phyloP scores from a whole-genome alignment of 1,140 invertebrate species.

The Watersipora subatra region DNA sequence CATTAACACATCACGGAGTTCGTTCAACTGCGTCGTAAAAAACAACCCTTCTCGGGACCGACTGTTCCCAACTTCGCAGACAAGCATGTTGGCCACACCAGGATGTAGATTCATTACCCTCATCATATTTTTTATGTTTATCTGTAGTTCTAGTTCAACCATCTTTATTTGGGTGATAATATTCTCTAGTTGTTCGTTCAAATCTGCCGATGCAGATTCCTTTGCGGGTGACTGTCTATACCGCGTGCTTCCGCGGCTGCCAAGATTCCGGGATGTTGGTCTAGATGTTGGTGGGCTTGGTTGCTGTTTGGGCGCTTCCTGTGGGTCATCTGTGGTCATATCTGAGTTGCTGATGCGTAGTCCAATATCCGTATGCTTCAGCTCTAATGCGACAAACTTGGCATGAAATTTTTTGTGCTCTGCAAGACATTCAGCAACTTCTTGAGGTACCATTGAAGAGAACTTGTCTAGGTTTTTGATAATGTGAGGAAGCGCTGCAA shows the following conservation, averaged over 20 bases:
- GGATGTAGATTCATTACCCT: conserved; percentile 26
- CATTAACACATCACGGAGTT: conserved; percentile 31
- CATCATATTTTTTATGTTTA: conserved; percentile 29
- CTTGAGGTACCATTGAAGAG: conserved; percentile 22
- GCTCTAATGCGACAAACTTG: conserved; percentile 22
- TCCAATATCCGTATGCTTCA: background rate
- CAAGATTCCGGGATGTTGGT: background rate
- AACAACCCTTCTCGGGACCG: conserved; percentile 8
- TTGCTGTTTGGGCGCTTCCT: background rate
- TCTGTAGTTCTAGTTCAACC: conserved; percentile 20
- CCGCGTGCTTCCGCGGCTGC: background rate
- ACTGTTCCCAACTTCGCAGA: conserved; percentile 11
- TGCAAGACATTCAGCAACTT: conserved; percentile 22
- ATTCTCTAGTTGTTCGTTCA: conserved; percentile 3
- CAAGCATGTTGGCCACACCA: conserved; percentile 18
- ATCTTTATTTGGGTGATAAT: background rate
- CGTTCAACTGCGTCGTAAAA: conserved; percentile 21
- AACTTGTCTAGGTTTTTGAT: conserved; percentile 29
- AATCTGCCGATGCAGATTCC: background rate
- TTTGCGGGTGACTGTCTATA: background rate
- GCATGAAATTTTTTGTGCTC: conserved; percentile 23
- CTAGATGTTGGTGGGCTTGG: background rate
- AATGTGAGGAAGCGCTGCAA: conserved; percentile 29
- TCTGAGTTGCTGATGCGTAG: background rate
- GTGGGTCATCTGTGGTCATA: background rate